Evolutionary conservation across 2,888 invertebrate species (phyloP), one percentile per base, ranked within the genome.

Genomic region (Timema cristinae): DNA sequence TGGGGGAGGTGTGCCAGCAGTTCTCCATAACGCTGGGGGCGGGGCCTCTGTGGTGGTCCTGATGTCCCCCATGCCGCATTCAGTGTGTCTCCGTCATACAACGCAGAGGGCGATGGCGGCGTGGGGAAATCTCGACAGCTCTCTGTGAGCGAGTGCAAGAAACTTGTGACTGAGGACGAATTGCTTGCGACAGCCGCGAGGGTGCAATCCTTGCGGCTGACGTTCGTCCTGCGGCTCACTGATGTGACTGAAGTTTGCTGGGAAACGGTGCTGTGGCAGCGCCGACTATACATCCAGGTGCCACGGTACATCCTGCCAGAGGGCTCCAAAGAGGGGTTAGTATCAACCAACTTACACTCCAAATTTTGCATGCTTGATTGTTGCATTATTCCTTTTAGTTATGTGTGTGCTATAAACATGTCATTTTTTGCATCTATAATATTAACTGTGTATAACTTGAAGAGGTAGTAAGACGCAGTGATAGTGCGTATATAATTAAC

Each of bases 41-140:
- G 89, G 96, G 96, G 96, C 97, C 97, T 96, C 97, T 93, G 97
- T 97, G 94, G 94, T 97, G 96, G 93, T 97, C 97, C 97, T 98
- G 97, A 97, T 97, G 97, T 90, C 90, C 95, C 96, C 93, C 93
- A 90, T 88, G 90, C 90, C 88, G 89, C 89, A 88, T 88, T 87
- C 72, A 73, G 75, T 82, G 82, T 82, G 80, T 82, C 32, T 32
- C 32, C 83, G 75, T 82, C 83, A 81, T 81, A 82, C 83, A 85
- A 84, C 86, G 85, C 87, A 87, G 88, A 88, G 88, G 88, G 88
- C 88, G 32, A 32, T 32, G 87, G 85, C 87, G 88, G 88, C 85
- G 87, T 88, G 88, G 88, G 88, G 88, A 87, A 86, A 85, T 84
- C 83, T 82, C 86, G 85, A 86, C 86, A 86, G 87, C 88, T 88